Evolutionary conservation across 2,888 invertebrate genomes (phyloP), one percentile per base, ranked within the genome.

Genomic region (Leptopilina myrica): DNA sequence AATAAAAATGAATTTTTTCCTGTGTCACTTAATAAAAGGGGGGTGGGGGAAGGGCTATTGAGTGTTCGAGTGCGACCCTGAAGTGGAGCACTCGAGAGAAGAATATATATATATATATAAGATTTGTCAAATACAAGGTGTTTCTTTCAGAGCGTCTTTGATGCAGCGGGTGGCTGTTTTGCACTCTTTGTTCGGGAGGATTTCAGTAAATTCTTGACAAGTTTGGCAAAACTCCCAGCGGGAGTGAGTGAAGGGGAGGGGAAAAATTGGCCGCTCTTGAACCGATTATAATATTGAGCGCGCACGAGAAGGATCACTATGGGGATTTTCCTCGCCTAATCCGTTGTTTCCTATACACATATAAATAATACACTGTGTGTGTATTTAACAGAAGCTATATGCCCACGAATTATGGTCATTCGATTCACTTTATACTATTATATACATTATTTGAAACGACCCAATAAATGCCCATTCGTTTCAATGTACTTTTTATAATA

Each of bases 211-310:
- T 85, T 81, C 82, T 84, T 86, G 87, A 88, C 88, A 86, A 86
- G 86, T 89, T 89, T 89, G 88, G 87, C 86, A 89, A 91, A 90
- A 89, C 89, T 89, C 89, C 69, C 91, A 87, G 90, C 90, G 86
- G 91, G 43, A 8, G 43, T 20, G 20, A 20, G 20, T 20, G n/a
- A n/a, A n/a, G n/a, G 1, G 33, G 33, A 33, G 43, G 43, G 8
- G 43, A 20, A 43, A 43, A 90, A 78, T 33, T 82, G 12, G 49
- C 82, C 80, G 82, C 76, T 43, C 76, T 33, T 33, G 81, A 81
- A 79, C 79, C 80, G 81, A 80, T 82, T 78, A 77, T 49, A 49
- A 12, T 49, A 49, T 66, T 67, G 80, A 76, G 82, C 81, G 79
- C 80, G 82, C 82, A 80, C 80, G 73, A 81, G 82, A 20, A 82